Base-by-base conservation (phyloP, 2,888 invertebrate genomes). In the Rapana venosa region DNA sequence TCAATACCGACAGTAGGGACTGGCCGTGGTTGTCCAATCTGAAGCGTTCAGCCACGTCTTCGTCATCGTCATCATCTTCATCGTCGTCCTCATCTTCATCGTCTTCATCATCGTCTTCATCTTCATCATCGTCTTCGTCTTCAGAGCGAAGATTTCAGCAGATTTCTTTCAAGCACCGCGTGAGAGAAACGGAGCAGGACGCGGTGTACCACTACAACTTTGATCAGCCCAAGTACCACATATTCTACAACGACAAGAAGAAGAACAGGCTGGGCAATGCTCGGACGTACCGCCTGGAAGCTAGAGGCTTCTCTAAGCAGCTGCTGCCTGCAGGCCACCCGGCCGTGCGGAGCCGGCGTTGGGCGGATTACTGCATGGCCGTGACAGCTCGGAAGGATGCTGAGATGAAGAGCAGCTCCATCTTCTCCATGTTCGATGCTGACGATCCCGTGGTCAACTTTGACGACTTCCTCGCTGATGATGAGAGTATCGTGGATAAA, bases 181-280 rank as follows among this genome's bases (percentile, higher is more conserved):
- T 94, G 0, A 92, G 91, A 70, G 56, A 81, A 15, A 93, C 92
- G 0, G 95, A 95, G 87, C 66, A 90, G 79, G 92, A 93, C 15
- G 94, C 94, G 2, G 91, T 93, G 11, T 92, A 93, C 58, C 92
- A 93, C 47, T 94, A 92, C 89, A 93, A 94, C 87, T 94, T 94
- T 77, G 92, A 94, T n/a, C 87, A 90, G 0, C 95, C 95, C 20
- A 94, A 94, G 89, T 93, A 94, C 87, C 93, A 93, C 88, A 91
- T 93, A 47, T 92, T 94, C 77, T 91, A 92, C 74, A 93, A 92
- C 77, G 91, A 93, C 36, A 56, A 91, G 15, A 89, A 84, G 85
- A 92, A 58, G 66, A 93, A 94, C 87, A 88, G 88, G 77, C 93
- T 92, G 81, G 94, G 94, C 11, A 92, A 92, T 61, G 90, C 87